Conservation (phyloP, 2,797 vertebrate species). For the Notolabrus celidotus region DNA sequence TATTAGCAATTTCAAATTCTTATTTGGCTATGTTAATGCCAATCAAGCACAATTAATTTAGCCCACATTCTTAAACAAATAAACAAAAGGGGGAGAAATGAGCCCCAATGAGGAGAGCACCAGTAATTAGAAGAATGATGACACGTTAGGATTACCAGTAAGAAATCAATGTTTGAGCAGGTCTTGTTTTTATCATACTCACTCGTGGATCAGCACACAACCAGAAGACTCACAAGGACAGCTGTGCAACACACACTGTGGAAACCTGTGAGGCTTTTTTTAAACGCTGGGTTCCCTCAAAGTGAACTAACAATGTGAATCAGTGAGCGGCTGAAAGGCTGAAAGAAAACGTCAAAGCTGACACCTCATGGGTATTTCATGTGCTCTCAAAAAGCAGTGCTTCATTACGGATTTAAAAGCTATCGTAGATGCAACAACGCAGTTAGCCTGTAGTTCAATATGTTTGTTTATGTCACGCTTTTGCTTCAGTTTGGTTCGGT, state of each 20-base stretch:
- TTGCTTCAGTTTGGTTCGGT: no score
- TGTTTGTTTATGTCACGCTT: no score
- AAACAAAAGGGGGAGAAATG: conserved; percentile 52
- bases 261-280: not conserved
- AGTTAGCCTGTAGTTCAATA: no score
- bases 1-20: conserved; percentile 79
- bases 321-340: not conserved
- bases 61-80: conserved; percentile 64
- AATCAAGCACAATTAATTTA: conserved; percentile 79
- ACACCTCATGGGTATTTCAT: not conserved
- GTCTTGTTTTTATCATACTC: conserved; percentile 17
- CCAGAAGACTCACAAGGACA: not conserved
- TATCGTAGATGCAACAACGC: no score
- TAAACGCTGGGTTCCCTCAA: not conserved
- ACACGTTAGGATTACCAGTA: conserved; percentile 15
- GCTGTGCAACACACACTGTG: not conserved
- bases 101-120: conserved; percentile 6
- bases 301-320: not conserved
- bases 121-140: conserved; percentile 18
- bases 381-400: not conserved
- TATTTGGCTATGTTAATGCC: conserved; percentile 82
- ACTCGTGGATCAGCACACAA: conserved; percentile 6
- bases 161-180: conserved; percentile 1
- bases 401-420: not conserved
- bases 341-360: not conserved